These are phyloP conservation scores for Cephus rjabovi DNA, from an alignment of 2,888 invertebrate species.

Conservation along the genomic window DNA sequence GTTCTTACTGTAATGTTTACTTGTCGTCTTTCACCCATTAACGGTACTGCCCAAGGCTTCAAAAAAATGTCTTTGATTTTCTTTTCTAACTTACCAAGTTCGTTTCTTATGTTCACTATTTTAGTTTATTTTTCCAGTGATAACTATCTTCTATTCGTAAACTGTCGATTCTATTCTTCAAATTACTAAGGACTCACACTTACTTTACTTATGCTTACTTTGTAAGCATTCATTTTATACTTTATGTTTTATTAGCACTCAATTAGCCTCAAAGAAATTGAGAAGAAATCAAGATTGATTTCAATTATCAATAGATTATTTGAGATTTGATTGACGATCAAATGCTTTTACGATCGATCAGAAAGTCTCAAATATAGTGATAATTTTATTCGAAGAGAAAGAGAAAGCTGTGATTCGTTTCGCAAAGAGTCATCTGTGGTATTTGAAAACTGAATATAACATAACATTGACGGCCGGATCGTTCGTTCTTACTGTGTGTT, in stretches of 20 bases:
- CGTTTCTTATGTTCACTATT: not conserved
- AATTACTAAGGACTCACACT: not conserved
- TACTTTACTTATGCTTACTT: not conserved
- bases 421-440: not conserved
- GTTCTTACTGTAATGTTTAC: not conserved
- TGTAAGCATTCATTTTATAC: not conserved
- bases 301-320: not conserved
- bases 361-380: no score
- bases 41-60: constrained; percentile 6
- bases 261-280: not conserved
- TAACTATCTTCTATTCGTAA: not conserved
- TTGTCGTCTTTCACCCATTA: constrained; percentile 18
- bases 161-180: not conserved
- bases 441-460: not conserved
- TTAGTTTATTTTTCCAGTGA: not conserved
- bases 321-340: not conserved
- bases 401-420: not conserved
- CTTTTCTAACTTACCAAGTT: not conserved
- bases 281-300: not conserved
- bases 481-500: not conserved
- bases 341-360: not conserved
- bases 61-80: constrained; percentile 19
- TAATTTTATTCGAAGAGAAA: not conserved
- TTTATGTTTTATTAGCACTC: not conserved
- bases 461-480: not conserved